Percentiles rank a stretch among this genome's conserved stretches.
phyloP scores from a whole-genome alignment of 1,140 invertebrate species.

The Augochlora pura region DNA sequence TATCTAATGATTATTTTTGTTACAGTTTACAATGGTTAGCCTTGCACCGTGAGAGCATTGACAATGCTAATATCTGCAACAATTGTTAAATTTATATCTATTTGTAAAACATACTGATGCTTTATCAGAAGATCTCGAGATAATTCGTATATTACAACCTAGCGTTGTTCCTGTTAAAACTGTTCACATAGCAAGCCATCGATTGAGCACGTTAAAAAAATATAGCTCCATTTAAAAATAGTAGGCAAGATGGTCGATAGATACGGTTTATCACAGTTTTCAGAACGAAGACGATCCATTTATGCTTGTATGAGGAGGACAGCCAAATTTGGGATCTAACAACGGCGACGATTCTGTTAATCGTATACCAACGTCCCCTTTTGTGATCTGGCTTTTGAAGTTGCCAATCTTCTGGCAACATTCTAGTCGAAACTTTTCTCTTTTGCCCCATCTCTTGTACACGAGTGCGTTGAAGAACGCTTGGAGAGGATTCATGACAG shows the following conservation, averaged over 20 bases:
- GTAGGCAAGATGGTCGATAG: not conserved
- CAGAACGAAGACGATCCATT: constrained; percentile 77
- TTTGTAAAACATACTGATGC: not conserved
- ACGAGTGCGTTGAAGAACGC: constrained; percentile 89
- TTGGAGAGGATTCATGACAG: constrained; percentile 90
- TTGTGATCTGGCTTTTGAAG: constrained; percentile 27
- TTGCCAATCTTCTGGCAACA: constrained; percentile 71
- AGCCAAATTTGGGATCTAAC: constrained; percentile 66
- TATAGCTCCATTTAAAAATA: constrained; percentile 22
- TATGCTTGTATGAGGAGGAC: constrained; percentile 73
- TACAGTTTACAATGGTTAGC: no score
- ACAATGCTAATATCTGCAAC: no score
- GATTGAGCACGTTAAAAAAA: constrained; percentile 30
- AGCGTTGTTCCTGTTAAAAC: not conserved
- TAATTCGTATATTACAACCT: not conserved
- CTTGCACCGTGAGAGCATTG: no score
- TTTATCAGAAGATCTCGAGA: not conserved
- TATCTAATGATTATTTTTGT: no score
- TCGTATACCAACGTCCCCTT: not conserved
- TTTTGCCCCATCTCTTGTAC: constrained; percentile 85
- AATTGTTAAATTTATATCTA: not conserved
- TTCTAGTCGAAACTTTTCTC: constrained; percentile 72
- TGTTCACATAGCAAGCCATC: constrained; percentile 1
- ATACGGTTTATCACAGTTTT: constrained; percentile 41
- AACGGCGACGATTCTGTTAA: constrained; percentile 73